These are phyloP conservation scores for Fulica atra DNA, from an alignment of 2,113 vertebrate genomes.

Conservation along the genomic window DNA sequence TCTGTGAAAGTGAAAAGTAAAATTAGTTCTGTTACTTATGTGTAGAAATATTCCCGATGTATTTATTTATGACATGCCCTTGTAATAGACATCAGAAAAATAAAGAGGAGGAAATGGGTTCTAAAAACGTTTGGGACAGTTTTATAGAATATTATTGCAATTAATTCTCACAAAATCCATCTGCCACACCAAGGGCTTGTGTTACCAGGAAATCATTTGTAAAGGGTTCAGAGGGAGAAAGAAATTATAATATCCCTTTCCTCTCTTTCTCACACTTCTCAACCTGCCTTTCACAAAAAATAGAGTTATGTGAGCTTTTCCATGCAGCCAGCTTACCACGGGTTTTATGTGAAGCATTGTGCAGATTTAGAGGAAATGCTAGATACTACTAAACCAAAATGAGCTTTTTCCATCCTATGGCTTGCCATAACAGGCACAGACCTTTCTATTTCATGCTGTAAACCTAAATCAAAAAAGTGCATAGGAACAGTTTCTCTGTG, in stretches of 20 bases:
- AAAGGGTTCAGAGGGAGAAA: slow-evolving; percentile 29
- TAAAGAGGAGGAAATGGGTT: slow-evolving; percentile 35
- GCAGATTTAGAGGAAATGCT: background rate
- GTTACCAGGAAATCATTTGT: slow-evolving; percentile 60
- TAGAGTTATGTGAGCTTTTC: slow-evolving; percentile 1
- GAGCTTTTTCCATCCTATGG: background rate
- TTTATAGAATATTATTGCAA: slow-evolving; percentile 49
- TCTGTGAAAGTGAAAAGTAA: slow-evolving; percentile 19
- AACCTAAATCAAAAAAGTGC: background rate
- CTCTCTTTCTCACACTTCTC: slow-evolving; percentile 42
- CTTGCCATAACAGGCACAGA: background rate
- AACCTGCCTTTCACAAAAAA: slow-evolving; percentile 17
- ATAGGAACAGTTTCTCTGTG: background rate
- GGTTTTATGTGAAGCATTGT: background rate
- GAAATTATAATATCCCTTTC: slow-evolving; percentile 41
- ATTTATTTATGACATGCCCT: slow-evolving; percentile 45
- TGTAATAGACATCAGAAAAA: slow-evolving; percentile 30
- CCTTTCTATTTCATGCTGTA: background rate
- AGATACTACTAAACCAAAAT: background rate
- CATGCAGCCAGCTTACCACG: background rate
- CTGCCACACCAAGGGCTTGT: slow-evolving; percentile 35
- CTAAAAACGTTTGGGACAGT: slow-evolving; percentile 29
- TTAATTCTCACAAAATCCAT: slow-evolving; percentile 63
- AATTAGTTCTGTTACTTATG: background rate
- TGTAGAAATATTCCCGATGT: background rate